phyloP scores from a whole-genome alignment of 2,888 invertebrate species.

The Parelbella ahira region DNA sequence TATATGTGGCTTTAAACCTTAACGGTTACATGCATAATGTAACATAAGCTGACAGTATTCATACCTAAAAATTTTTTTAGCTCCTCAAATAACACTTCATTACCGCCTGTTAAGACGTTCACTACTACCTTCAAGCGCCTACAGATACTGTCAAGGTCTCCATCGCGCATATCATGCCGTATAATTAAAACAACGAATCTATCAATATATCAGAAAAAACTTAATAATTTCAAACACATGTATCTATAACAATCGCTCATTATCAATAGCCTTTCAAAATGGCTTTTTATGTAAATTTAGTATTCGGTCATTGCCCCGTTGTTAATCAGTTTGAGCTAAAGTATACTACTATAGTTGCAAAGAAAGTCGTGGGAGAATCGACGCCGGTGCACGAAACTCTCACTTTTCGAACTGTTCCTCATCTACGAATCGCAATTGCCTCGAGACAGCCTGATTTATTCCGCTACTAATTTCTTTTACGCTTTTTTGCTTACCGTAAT shows the following conservation, averaged over 20 bases:
- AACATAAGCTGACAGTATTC: too few relatives aligned
- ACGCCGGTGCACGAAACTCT: conserved; percentile 28
- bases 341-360: too few relatives aligned
- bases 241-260: too few relatives aligned
- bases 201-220: neutral
- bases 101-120: conserved; percentile 6
- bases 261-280: neutral
- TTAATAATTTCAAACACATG: too few relatives aligned
- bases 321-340: too few relatives aligned
- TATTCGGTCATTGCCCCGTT: too few relatives aligned
- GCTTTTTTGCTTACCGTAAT: conserved; percentile 21
- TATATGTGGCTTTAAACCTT: too few relatives aligned
- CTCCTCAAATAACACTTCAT: conserved; percentile 26
- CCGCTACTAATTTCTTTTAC: conserved; percentile 20
- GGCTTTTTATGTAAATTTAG: too few relatives aligned
- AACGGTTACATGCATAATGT: too few relatives aligned
- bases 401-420: conserved; percentile 31
- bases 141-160: conserved; percentile 13
- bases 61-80: neutral
- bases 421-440: conserved; percentile 32
- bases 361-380: conserved; percentile 26
- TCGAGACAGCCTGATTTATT: conserved; percentile 29
- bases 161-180: neutral
- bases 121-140: conserved; percentile 18
- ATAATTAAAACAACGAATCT: conserved; percentile 10